Conservation (phyloP, 1,140 invertebrate species). For the Stenopsyche tienmushanensis region DNA sequence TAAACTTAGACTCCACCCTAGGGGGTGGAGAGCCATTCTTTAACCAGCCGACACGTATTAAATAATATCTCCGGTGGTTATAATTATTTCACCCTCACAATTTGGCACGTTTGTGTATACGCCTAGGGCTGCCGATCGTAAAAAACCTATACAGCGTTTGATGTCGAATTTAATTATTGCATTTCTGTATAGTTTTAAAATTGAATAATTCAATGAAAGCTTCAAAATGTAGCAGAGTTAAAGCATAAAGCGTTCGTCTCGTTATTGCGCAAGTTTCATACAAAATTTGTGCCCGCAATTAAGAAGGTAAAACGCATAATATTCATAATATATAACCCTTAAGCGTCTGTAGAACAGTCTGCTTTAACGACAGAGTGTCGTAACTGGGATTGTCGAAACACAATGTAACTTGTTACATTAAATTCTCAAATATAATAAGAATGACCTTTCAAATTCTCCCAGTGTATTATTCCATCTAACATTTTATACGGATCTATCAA, state of each 20-base stretch:
- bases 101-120: conserved; percentile 20
- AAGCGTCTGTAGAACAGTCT: conserved; percentile 20
- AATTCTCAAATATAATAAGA: no score
- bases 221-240: conserved; percentile 24
- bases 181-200: no score
- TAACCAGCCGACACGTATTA: conserved; percentile 35
- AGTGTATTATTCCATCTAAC: no score
- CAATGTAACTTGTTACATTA: no score
- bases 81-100: conserved; percentile 39
- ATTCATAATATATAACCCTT: conserved; percentile 40
- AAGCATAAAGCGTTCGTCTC: conserved; percentile 41
- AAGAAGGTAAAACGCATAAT: conserved; percentile 30
- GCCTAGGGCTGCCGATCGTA: neutral
- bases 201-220: no score
- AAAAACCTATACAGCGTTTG: no score
- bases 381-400: no score
- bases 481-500: no score
- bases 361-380: neutral
- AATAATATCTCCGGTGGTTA: conserved; percentile 38
- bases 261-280: conserved; percentile 35
- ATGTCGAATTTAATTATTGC: no score
- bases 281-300: conserved; percentile 41
- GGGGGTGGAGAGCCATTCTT: conserved; percentile 18
- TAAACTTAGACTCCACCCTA: neutral
- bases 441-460: no score